These are phyloP conservation scores for Passer montanus DNA, from an alignment of 2,113 vertebrate genomes.

Conservation along the genomic window DNA sequence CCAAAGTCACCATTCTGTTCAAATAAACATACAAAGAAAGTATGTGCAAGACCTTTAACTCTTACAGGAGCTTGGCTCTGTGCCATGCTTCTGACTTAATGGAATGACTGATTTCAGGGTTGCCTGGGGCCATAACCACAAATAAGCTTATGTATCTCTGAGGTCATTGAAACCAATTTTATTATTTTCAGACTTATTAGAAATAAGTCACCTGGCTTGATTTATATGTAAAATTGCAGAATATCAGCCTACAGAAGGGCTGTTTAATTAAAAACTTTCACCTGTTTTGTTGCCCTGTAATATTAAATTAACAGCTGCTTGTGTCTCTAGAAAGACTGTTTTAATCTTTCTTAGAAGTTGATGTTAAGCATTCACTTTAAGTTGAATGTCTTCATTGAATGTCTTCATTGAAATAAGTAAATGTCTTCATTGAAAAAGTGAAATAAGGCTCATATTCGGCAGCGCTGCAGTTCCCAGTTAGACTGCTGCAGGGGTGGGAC, in stretches of 20 bases:
- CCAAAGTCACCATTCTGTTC: slow-evolving; percentile 31
- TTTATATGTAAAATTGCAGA: background rate
- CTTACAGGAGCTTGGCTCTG: slow-evolving; percentile 24
- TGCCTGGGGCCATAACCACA: slow-evolving; percentile 30
- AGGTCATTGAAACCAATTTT: slow-evolving; percentile 48
- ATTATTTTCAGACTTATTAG: slow-evolving; percentile 13
- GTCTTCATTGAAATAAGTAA: no score
- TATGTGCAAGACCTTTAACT: slow-evolving; percentile 51
- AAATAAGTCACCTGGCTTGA: slow-evolving; percentile 37
- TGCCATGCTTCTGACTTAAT: slow-evolving; percentile 24
- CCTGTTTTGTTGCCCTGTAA: background rate
- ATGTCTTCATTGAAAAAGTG: background rate
- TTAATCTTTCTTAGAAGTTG: background rate
- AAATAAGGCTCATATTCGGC: background rate
- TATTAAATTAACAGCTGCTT: background rate
- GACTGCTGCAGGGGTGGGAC: background rate
- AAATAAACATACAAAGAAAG: slow-evolving; percentile 40
- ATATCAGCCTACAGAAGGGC: background rate
- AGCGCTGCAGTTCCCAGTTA: background rate
- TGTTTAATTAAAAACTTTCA: slow-evolving; percentile 16
- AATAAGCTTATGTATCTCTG: slow-evolving; percentile 26
- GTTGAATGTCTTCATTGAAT: no score
- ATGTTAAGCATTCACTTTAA: background rate
- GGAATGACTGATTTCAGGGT: slow-evolving; percentile 23
- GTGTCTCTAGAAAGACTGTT: background rate